Base-by-base conservation (phyloP, 2,797 vertebrate genomes). In the Podarcis lilfordi region DNA sequence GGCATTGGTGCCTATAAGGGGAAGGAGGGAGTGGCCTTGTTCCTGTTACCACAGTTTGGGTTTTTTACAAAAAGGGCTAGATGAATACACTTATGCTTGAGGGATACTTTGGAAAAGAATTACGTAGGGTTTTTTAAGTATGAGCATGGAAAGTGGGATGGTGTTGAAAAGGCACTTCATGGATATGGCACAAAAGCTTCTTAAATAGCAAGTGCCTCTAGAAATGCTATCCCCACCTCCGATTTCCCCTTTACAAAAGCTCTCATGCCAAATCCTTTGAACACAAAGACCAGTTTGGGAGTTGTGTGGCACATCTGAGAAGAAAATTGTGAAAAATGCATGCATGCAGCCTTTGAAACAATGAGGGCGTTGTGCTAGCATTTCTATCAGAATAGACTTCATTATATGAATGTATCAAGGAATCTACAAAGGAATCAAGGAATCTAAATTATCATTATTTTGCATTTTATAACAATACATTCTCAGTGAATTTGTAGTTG, bases 241-340 rank as follows among this genome's bases (percentile, higher is more conserved):
- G 8, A 3, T 55, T 37, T 74, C 23, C 32, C 25, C 43, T 29
- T 78, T 55, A 76, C 17, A 27, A 50, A 78, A 40, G 7, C 29
- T 76, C 80, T 78, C 6, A 40, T 78, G 32, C 32, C 82, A 83
- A 83, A 29, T 83, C 8, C 43, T 66, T 19, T 68, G 29, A 77
- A 68, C 15, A 21, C 59, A 88, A 83, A 77, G 81, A 88, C 15
- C 80, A 88, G 15, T 37, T 82, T 77, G 35, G n/a, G 43, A 79
- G 64, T 82, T 50, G 15, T 11, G 32, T 66, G 13, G 23, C 15
- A 25, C 59, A 69, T 66, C 21, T 5, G 75, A 68, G 45, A 55
- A 35, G 32, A 68, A 13, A 76, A 88, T 6, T 77, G 77, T 1
- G 8, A 69, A 68, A 82, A 87, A 82, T 66, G 69, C 23, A 75